A percentile compares a stretch with the other conserved stretches of the same genome.
phyloP scores from a whole-genome alignment of 1,140 invertebrate genomes.

The Euschistus heros region DNA sequence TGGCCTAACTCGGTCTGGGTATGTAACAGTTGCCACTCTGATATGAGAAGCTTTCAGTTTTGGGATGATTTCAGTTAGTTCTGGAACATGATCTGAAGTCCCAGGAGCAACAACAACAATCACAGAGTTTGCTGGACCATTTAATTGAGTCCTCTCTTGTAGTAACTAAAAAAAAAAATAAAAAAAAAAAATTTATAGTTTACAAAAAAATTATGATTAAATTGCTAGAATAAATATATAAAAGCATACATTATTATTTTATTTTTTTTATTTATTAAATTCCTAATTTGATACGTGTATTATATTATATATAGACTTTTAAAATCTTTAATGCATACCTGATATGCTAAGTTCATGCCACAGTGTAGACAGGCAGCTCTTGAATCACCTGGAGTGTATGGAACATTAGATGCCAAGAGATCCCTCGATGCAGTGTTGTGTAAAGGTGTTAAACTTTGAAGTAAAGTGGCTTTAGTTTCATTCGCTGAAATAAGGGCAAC shows the following conservation, averaged over 20 bases:
- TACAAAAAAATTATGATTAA: no score
- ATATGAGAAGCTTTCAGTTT: constrained; percentile 35
- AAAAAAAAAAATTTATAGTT: no score
- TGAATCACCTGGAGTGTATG: constrained; percentile 40
- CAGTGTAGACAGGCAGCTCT: constrained; percentile 40
- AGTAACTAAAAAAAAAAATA: constrained; percentile 37
- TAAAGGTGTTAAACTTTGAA: constrained; percentile 33
- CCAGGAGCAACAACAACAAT: constrained; percentile 44
- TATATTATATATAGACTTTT: constrained; percentile 10
- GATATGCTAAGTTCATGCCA: constrained; percentile 40
- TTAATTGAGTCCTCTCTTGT: constrained; percentile 34
- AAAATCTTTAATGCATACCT: constrained; percentile 30
- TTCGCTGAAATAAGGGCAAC: constrained; percentile 39
- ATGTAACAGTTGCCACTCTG: constrained; percentile 41
- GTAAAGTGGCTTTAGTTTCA: constrained; percentile 34
- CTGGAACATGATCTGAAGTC: constrained; percentile 33
- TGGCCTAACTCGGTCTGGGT: constrained; percentile 35
- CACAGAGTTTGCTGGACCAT: constrained; percentile 41
- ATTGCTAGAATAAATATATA: background rate
- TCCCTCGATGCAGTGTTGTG: constrained; percentile 34
- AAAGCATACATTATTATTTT: background rate
- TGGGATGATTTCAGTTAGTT: constrained; percentile 30
- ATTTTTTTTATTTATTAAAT: background rate
- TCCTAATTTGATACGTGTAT: background rate
- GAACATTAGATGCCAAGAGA: constrained; percentile 40